phyloP scores from a whole-genome alignment of 2,113 vertebrate genomes.

The Plestiodon gilberti region DNA sequence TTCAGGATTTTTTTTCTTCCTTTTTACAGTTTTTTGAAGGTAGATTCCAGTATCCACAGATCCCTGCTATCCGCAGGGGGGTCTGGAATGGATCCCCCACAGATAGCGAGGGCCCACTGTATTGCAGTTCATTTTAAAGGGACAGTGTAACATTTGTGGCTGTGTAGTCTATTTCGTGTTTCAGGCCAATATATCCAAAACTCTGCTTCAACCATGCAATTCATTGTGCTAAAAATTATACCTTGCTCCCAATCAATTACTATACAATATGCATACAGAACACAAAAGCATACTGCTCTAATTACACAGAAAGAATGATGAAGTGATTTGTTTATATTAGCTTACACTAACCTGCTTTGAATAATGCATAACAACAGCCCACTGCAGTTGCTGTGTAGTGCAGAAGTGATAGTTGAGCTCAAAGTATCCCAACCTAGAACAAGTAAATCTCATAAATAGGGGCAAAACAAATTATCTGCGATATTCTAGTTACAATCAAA shows the following conservation, averaged over 20 bases:
- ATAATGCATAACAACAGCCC: slow-evolving; percentile 89
- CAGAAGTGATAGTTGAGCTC: slow-evolving; percentile 88
- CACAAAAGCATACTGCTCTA: background rate
- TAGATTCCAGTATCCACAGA: too few species aligned
- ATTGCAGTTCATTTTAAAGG: background rate
- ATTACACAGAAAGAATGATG: background rate
- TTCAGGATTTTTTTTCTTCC: too few species aligned
- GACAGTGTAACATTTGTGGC: background rate
- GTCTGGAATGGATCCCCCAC: too few species aligned
- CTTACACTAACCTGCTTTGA: slow-evolving; percentile 87
- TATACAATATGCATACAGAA: background rate
- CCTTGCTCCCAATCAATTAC: background rate
- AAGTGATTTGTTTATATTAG: background rate
- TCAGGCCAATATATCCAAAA: background rate
- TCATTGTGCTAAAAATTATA: background rate
- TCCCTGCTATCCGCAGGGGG: too few species aligned
- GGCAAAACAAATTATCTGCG: background rate
- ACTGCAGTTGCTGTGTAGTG: slow-evolving; percentile 87
- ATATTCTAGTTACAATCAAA: background rate
- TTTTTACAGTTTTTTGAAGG: too few species aligned
- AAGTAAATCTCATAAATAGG: background rate
- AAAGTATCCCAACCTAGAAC: slow-evolving; percentile 86
- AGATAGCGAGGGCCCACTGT: too few species aligned
- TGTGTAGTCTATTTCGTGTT: background rate
- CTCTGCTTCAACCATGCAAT: background rate